Conservation (phyloP, 2,888 invertebrate species). For the Dioctria rufipes region DNA sequence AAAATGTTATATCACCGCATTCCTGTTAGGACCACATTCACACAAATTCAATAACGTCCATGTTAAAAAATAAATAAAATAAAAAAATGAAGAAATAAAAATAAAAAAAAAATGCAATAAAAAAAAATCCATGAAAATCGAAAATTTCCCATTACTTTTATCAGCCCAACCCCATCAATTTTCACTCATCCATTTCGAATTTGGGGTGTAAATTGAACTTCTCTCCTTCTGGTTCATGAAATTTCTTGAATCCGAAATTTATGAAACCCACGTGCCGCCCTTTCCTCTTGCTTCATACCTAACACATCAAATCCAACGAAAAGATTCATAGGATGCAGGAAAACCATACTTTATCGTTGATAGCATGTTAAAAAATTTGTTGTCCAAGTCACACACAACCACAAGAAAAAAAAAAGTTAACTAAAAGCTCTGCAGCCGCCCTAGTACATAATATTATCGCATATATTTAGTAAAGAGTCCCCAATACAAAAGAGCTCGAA, state of each 20-base stretch:
- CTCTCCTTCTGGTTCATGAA: neutral
- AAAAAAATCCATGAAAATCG: too few relatives aligned
- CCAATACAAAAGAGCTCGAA: conserved; percentile 67
- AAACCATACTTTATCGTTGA: neutral
- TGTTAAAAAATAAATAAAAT: too few relatives aligned
- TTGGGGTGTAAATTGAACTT: too few relatives aligned
- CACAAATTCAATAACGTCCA: too few relatives aligned
- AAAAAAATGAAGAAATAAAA: too few relatives aligned
- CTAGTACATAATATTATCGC: conserved; percentile 38
- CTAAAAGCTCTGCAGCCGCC: conserved; percentile 22
- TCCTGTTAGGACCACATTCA: too few relatives aligned
- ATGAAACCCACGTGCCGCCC: neutral
- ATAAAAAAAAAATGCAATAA: too few relatives aligned
- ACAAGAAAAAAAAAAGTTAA: conserved; percentile 14
- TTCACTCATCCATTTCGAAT: too few relatives aligned
- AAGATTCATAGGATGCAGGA: neutral
- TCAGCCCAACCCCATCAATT: too few relatives aligned
- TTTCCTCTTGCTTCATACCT: neutral
- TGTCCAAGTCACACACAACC: conserved; percentile 38
- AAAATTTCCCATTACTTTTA: too few relatives aligned
- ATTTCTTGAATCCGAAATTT: neutral
- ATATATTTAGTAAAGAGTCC: conserved; percentile 25
- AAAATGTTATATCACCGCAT: too few relatives aligned
- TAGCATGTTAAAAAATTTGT: conserved; percentile 39
- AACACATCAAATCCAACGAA: too few relatives aligned